Evolutionary conservation across 2,113 vertebrate species (phyloP).

Genomic region (Tupaia chinensis): DNA sequence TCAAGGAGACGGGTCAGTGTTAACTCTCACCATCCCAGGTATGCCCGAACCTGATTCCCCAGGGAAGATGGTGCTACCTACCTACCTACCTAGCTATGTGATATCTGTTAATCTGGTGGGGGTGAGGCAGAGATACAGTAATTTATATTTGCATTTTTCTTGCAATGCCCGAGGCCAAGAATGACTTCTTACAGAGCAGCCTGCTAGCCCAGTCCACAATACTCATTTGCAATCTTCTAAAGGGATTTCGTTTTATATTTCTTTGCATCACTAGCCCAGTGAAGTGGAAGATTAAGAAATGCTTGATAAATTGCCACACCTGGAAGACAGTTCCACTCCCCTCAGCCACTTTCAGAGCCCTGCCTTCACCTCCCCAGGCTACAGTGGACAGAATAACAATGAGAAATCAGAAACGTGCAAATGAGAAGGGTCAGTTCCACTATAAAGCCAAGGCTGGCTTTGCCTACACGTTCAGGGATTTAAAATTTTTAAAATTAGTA

Average conservation of each 20-base stretch:
- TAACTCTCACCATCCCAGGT: neutral
- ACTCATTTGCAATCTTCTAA: neutral
- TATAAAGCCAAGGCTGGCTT: neutral
- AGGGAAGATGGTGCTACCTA: neutral
- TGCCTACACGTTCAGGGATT: neutral
- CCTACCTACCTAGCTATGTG: neutral
- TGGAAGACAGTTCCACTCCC: neutral
- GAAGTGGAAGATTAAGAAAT: conserved; percentile 2
- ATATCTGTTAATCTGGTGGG: neutral
- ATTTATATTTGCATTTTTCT: conserved; percentile 44
- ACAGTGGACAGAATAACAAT: neutral
- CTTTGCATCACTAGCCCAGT: neutral
- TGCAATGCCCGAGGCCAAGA: neutral
- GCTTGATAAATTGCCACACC: conserved; percentile 6
- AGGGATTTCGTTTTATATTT: conserved; percentile 13
- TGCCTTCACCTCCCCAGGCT: conserved; percentile 41
- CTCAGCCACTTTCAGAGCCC: neutral
- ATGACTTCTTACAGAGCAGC: neutral
- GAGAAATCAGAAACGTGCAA: conserved; percentile 31
- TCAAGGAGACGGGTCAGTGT: neutral
- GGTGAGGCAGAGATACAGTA: neutral
- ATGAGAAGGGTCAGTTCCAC: neutral
- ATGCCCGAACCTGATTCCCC: neutral
- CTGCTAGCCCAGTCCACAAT: neutral
- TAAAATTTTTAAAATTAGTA: too few species aligned